Base-by-base conservation (phyloP, 1,140 invertebrate genomes). In the Drosophila tristis region DNA sequence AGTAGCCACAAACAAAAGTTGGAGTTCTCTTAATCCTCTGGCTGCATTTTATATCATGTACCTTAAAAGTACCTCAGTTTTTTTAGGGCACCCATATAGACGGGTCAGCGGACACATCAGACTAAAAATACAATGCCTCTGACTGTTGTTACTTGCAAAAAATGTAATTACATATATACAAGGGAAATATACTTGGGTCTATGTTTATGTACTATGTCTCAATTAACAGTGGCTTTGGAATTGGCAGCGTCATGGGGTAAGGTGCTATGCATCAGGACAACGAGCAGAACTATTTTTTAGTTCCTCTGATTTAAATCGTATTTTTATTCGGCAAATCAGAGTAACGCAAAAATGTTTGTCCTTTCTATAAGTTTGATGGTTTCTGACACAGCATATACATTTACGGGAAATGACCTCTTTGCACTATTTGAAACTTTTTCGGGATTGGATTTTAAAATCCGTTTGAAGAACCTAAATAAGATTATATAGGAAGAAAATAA, bases 61-160 rank as follows among this genome's bases (percentile, higher is more conserved):
- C 8, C 29, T 2, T 2, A 3, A 31, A 31, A 31, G 8, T 9
- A 31, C 31, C 7, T 1, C 9, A 44, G 53, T 76, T 84, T 78
- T 79, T 78, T 79, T 76, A 75, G 84, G 63, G 71, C 76, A 76
- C 80, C 80, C 80, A 84, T 76, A 76, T 51, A 50, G 66, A 66
- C 45, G 25, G 48, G 15, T 58, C 25, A 15, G 16, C 47, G 25
- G 51, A 29, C 26, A 15, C 42, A 42, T 67, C 47, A 55, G 62
- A 35, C 61, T 82, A 75, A 78, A 71, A 54, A 82, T 82, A 82
- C 71, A 82, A 47, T 81, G 75, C 62, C 20, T 50, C 47, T 23
- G n/a, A 60, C 45, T 42, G 25, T 44, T 45, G 50, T 84, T 84
- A 82, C 74, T 84, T 78, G 80, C 75, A 82, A 78, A 75, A 60